phyloP scores from a whole-genome alignment of 2,797 vertebrate genomes.

The Balearica regulorum region DNA sequence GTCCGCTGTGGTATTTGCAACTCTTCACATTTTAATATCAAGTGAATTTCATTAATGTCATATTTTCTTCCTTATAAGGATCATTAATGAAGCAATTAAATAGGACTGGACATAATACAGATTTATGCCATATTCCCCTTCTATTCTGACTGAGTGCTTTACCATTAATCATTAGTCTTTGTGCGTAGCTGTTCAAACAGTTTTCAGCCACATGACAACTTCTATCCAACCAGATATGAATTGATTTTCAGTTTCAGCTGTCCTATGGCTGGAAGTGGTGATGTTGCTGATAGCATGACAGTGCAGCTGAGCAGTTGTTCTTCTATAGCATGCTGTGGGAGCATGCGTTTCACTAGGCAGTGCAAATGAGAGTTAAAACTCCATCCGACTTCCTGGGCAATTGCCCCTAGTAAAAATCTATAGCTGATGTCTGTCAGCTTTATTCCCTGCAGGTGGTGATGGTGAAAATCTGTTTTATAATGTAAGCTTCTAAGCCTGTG shows the following conservation, averaged over 20 bases:
- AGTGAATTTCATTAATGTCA: not conserved
- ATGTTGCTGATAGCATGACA: not conserved
- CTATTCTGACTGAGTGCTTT: not conserved
- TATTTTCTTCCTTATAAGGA: not conserved
- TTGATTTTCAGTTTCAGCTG: not conserved
- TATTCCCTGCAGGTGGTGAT: not conserved
- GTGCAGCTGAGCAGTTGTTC: not conserved
- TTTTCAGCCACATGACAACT: not conserved
- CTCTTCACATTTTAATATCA: not conserved
- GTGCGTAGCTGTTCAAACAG: not conserved
- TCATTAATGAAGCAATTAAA: slow-evolving; percentile 21
- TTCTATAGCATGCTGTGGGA: not conserved
- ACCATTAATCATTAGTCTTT: slow-evolving; percentile 8
- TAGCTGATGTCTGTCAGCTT: not conserved
- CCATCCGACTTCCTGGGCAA: not conserved
- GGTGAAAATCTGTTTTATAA: not conserved
- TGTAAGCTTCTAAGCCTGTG: not conserved
- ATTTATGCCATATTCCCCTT: slow-evolving; percentile 2
- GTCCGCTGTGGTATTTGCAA: not conserved
- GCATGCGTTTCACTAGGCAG: not conserved
- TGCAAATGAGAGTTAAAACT: not conserved
- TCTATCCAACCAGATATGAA: not conserved
- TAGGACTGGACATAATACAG: not conserved
- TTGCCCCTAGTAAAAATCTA: not conserved
- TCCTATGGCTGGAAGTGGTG: not conserved